Conservation (phyloP, 2,797 vertebrate species). For the Tenualosa thibaudeaui region DNA sequence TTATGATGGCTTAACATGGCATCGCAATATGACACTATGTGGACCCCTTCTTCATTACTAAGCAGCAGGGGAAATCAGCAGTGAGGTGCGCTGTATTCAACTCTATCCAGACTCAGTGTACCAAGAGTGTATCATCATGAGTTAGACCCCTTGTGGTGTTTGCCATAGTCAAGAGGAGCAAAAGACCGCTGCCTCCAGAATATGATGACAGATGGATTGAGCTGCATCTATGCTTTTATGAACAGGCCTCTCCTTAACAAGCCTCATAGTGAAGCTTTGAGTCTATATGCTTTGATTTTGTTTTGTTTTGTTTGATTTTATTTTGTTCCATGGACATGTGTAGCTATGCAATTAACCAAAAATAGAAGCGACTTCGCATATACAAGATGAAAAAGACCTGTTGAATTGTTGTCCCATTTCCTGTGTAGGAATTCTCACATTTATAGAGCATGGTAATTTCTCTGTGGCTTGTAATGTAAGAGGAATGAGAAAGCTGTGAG, state of each 20-base stretch:
- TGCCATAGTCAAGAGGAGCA: not conserved
- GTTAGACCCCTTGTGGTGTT: not conserved
- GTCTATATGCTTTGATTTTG: too few relatives aligned
- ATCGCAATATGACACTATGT: not conserved
- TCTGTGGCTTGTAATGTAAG: not conserved
- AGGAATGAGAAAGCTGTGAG: too few relatives aligned
- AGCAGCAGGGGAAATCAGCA: constrained; percentile 12
- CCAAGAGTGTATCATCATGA: not conserved
- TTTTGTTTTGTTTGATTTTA: not conserved
- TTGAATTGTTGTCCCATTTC: not conserved
- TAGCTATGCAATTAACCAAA: not conserved
- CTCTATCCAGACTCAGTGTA: not conserved
- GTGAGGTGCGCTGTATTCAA: not conserved
- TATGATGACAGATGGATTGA: not conserved
- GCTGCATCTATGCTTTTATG: not conserved
- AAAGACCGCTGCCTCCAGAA: not conserved
- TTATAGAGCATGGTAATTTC: not conserved
- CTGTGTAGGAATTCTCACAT: not conserved
- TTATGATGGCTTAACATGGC: not conserved
- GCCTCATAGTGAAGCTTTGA: not conserved
- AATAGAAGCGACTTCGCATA: not conserved
- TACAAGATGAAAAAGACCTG: not conserved
- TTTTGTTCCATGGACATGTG: not conserved
- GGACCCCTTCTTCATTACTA: not conserved
- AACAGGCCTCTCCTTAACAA: not conserved